phyloP scores from a whole-genome alignment of 2,113 vertebrate genomes.

The Oncorhynchus clarkii region DNA sequence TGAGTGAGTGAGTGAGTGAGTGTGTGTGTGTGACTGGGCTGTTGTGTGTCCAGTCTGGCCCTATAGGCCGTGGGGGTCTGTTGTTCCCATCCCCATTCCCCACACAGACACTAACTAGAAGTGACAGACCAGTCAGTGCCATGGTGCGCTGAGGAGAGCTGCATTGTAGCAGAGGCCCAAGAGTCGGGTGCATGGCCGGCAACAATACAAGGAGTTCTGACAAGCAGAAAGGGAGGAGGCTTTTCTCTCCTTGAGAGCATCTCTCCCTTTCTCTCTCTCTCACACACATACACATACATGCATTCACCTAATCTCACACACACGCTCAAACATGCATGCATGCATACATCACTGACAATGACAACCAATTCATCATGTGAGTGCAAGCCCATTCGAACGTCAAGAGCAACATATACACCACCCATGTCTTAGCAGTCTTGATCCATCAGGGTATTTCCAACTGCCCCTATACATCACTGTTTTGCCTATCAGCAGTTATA shows the following conservation, averaged over 20 bases:
- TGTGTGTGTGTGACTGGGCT: constrained; percentile 21
- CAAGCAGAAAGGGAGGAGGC: constrained; percentile 33
- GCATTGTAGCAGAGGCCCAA: constrained; percentile 61
- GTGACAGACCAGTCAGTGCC: constrained; percentile 66
- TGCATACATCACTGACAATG: neutral
- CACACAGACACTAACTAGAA: constrained; percentile 63
- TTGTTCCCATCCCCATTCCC: constrained; percentile 40
- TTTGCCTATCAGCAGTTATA: neutral
- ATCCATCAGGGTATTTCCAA: neutral
- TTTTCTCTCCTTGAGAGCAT: constrained; percentile 42
- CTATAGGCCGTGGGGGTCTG: constrained; percentile 44
- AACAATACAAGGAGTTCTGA: constrained; percentile 56
- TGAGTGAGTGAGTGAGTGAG: constrained; percentile 13
- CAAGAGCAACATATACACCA: neutral
- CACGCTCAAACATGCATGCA: constrained; percentile 16
- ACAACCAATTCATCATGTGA: constrained; percentile 14
- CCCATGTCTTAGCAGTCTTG: neutral
- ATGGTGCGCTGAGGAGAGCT: constrained; percentile 56
- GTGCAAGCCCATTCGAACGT: neutral
- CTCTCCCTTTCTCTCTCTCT: constrained; percentile 19
- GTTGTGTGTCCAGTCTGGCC: constrained; percentile 27
- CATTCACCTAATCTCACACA: neutral
- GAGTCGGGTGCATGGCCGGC: constrained; percentile 57
- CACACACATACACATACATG: constrained; percentile 6
- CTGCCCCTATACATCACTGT: neutral